Evolutionary conservation across 2,113 vertebrate genomes (phyloP).

Genomic region (Bucco capensis): DNA sequence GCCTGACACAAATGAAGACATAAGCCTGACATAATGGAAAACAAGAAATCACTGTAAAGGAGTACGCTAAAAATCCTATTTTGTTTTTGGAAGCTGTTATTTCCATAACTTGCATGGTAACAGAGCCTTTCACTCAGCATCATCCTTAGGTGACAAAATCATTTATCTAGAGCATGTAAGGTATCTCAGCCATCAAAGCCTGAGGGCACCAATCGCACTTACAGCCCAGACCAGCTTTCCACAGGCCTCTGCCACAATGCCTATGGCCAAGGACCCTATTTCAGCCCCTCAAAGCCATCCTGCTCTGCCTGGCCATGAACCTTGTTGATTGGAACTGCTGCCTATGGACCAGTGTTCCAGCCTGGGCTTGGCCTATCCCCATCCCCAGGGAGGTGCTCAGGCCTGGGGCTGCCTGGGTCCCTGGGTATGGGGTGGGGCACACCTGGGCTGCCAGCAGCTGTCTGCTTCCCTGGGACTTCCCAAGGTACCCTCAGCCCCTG

Average conservation of each 20-base stretch:
- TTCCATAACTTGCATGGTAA: background rate
- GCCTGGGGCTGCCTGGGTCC: background rate
- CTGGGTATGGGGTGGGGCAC: background rate
- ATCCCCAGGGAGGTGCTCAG: background rate
- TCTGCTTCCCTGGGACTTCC: accelerated
- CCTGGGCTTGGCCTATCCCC: background rate
- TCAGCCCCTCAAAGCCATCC: background rate
- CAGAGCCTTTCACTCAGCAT: background rate
- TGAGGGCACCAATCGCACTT: background rate
- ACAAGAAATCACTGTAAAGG: too few relatives aligned
- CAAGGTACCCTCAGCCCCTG: accelerated
- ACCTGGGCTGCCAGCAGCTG: background rate
- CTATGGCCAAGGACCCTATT: background rate
- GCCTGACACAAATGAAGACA: background rate
- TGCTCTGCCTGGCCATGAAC: background rate
- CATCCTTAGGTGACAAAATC: background rate
- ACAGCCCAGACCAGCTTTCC: background rate
- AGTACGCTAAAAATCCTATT: background rate
- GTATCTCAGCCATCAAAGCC: background rate
- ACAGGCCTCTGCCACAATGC: too few relatives aligned
- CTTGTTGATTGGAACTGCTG: background rate
- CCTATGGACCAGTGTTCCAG: background rate
- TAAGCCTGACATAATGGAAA: background rate
- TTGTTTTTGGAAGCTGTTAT: background rate
- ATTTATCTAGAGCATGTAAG: background rate